Conservation (phyloP, 1,140 invertebrate genomes). For the Octopus sinensis region DNA sequence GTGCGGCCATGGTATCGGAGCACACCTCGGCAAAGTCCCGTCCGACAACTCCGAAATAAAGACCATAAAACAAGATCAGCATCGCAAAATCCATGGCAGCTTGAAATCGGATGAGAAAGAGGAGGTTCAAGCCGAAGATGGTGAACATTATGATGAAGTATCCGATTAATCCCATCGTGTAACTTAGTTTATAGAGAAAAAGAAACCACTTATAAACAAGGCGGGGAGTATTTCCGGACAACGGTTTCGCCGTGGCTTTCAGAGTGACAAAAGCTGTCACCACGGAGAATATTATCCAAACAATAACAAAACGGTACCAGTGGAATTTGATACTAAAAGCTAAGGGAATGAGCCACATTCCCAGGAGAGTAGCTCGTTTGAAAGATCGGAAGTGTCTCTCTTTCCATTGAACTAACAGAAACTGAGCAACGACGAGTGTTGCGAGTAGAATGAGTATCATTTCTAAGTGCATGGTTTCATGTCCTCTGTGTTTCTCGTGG, state of each 20-base stretch:
- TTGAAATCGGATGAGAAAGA: slow-evolving; percentile 69
- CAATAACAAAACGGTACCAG: slow-evolving; percentile 89
- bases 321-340: slow-evolving; percentile 76
- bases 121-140: slow-evolving; percentile 86
- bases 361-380: slow-evolving; percentile 73
- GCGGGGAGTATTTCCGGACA: slow-evolving; percentile 80
- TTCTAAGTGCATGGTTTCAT: slow-evolving; percentile 95
- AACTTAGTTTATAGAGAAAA: slow-evolving; percentile 92
- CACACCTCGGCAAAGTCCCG: slow-evolving; percentile 96
- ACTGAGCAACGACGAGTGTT: slow-evolving; percentile 83
- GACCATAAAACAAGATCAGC: slow-evolving; percentile 90
- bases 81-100: slow-evolving; percentile 88
- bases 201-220: slow-evolving; percentile 99
- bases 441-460: slow-evolving; percentile 92
- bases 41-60: slow-evolving; percentile 96
- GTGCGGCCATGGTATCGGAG: slow-evolving; percentile 93
- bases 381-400: slow-evolving; percentile 87
- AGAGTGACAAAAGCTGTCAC: slow-evolving; percentile 81
- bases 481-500: slow-evolving; percentile 87
- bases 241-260: slow-evolving; percentile 81
- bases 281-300: slow-evolving; percentile 86
- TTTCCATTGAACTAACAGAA: slow-evolving; percentile 92
- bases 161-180: slow-evolving; percentile 84
- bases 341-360: slow-evolving; percentile 94
- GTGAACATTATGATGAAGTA: slow-evolving; percentile 89